Conservation (phyloP, 2,888 invertebrate species). For the Dugesia japonica region DNA sequence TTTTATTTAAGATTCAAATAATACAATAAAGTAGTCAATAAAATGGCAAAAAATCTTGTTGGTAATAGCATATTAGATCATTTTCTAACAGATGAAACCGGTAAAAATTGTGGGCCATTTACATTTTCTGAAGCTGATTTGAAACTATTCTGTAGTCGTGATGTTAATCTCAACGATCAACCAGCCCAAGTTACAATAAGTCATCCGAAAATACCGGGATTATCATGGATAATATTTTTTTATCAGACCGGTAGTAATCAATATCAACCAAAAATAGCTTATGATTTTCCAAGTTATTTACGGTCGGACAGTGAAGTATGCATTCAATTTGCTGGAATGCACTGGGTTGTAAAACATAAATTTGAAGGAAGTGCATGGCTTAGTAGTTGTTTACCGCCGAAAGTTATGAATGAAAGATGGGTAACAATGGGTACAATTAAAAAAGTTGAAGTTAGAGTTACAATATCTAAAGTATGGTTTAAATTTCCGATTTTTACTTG, state of each 20-base stretch:
- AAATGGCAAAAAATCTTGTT: neutral
- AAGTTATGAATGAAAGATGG: conserved; percentile 33
- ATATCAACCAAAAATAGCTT: conserved; percentile 33
- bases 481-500: conserved; percentile 28
- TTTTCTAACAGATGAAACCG: conserved; percentile 31
- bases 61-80: conserved; percentile 22
- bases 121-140: conserved; percentile 29
- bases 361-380: conserved; percentile 33
- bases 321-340: conserved; percentile 32
- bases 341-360: conserved; percentile 30
- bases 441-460: conserved; percentile 26
- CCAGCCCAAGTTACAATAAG: conserved; percentile 32
- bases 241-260: conserved; percentile 31
- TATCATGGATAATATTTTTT: conserved; percentile 33
- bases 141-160: conserved; percentile 8
- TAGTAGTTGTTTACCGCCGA: conserved; percentile 24
- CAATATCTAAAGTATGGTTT: conserved; percentile 32
- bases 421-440: conserved; percentile 29
- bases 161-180: conserved; percentile 33
- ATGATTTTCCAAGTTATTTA: conserved; percentile 31
- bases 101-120: conserved; percentile 27
- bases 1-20: neutral
- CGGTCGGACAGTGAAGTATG: conserved; percentile 28
- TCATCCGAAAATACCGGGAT: conserved; percentile 33
- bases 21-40: neutral